Percentiles rank a stretch among this genome's conserved stretches.
Conservation (phyloP, 2,888 invertebrate species). For the Allygus modestus region DNA sequence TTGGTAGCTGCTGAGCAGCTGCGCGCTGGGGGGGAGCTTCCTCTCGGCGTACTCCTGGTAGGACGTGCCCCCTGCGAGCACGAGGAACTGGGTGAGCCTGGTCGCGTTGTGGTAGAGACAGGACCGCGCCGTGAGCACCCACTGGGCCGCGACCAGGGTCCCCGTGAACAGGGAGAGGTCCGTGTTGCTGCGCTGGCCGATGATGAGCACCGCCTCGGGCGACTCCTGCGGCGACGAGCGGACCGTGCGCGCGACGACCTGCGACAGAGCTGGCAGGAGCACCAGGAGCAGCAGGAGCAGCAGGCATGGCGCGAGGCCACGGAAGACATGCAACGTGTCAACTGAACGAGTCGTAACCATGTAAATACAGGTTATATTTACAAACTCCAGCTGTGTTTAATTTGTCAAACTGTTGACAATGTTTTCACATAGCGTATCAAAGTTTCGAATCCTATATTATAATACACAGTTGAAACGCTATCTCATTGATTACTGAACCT, state of each 20-base stretch:
- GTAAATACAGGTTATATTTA: too few relatives aligned
- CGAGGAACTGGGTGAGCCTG: not conserved
- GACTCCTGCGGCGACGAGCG: not conserved
- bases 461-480: too few relatives aligned
- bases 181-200: not conserved
- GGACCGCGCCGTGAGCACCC: conserved; percentile 10
- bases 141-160: not conserved
- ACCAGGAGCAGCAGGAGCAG: too few relatives aligned
- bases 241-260: not conserved
- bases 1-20: not conserved
- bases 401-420: too few relatives aligned
- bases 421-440: too few relatives aligned
- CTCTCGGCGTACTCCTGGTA: conserved; percentile 2
- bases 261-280: not conserved
- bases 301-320: too few relatives aligned
- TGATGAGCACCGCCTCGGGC: not conserved
- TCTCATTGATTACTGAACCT: too few relatives aligned
- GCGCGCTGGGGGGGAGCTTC: not conserved
- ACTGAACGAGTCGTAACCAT: too few relatives aligned
- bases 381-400: too few relatives aligned
- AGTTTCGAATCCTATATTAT: too few relatives aligned
- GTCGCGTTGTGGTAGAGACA: conserved; percentile 11
- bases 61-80: not conserved
- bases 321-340: too few relatives aligned
- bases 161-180: not conserved